These are phyloP conservation scores for Oreochromis spilurus DNA, from an alignment of 2,113 vertebrate genomes.

Conservation along the genomic window DNA sequence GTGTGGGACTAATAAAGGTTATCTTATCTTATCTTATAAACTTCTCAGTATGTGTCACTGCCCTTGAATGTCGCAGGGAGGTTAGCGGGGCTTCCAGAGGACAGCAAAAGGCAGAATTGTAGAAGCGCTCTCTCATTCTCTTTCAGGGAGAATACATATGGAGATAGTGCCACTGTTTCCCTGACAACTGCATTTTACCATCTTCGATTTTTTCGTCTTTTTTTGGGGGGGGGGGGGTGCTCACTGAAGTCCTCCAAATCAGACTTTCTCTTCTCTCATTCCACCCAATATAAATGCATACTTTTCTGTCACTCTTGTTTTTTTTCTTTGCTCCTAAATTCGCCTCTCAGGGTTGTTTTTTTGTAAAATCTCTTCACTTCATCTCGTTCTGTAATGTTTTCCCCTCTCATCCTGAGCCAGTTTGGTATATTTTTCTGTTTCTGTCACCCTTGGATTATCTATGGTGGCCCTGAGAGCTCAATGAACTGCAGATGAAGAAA, in stretches of 20 bases:
- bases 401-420: not conserved
- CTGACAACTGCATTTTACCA: slow-evolving; percentile 56
- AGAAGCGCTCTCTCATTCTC: not conserved
- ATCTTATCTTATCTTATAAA: not conserved
- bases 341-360: not conserved
- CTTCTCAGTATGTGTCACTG: not conserved
- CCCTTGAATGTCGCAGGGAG: not conserved
- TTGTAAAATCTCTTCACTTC: not conserved
- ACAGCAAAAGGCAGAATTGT: not conserved
- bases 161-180: slow-evolving; percentile 53
- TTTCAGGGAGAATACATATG: slow-evolving; percentile 14
- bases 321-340: not conserved
- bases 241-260: not conserved
- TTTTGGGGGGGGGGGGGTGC: not conserved
- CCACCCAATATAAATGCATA: not conserved
- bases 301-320: not conserved
- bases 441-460: not conserved
- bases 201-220: not conserved
- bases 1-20: no score
- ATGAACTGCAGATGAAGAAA: not conserved
- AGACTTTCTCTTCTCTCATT: not conserved
- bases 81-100: not conserved
- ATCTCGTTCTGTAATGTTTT: not conserved
- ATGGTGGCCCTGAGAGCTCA: not conserved
- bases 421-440: not conserved